These are phyloP conservation scores for Gymnogyps californianus DNA, from an alignment of 2,113 vertebrate genomes.

Conservation along the genomic window DNA sequence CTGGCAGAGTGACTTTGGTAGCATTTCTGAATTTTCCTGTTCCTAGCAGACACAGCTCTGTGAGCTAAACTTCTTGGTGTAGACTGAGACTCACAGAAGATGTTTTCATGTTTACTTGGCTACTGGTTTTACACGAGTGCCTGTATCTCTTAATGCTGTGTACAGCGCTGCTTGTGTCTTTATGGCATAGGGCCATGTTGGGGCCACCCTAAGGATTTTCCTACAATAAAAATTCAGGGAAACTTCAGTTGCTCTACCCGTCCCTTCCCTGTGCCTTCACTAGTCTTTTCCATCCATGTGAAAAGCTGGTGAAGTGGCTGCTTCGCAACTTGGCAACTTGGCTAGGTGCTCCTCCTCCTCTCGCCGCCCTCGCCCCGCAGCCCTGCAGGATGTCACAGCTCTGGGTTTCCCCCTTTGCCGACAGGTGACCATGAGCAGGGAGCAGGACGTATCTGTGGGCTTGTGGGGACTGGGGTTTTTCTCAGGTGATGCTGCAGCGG, in stretches of 20 bases:
- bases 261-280: background rate
- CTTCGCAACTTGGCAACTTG: rapidly evolving
- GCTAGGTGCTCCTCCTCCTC: background rate
- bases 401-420: background rate
- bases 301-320: background rate
- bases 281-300: background rate
- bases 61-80: background rate
- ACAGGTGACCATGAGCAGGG: background rate
- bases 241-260: background rate
- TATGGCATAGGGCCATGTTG: background rate
- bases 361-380: rapidly evolving
- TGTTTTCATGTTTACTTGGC: background rate
- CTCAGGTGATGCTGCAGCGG: rapidly evolving
- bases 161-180: background rate
- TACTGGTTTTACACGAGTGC: background rate
- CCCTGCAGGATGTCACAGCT: background rate
- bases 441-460: background rate
- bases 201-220: background rate
- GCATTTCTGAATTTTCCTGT: background rate
- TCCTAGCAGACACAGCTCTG: background rate
- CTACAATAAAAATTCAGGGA: background rate
- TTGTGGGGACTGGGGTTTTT: background rate
- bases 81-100: background rate
- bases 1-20: background rate
- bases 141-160: background rate